Percentiles rank a stretch among this genome's conserved stretches.
These are phyloP conservation scores for Periparus ater DNA, from an alignment of 2,797 vertebrate genomes.

Conservation along the genomic window DNA sequence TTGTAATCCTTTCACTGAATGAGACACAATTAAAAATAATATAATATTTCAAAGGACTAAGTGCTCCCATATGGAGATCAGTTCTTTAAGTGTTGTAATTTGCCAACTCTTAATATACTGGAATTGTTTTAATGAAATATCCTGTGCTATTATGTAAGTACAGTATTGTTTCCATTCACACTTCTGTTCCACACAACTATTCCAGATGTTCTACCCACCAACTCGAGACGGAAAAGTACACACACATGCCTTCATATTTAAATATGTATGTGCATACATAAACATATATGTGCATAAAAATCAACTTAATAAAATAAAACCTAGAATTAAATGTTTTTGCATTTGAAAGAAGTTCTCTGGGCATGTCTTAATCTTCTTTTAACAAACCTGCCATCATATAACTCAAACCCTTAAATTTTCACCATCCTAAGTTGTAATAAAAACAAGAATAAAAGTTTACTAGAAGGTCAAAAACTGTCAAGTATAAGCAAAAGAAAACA, in stretches of 20 bases:
- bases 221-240: neutral
- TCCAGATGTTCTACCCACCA: conserved; percentile 41
- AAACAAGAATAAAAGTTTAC: conserved; percentile 76
- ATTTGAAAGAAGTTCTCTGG: conserved; percentile 57
- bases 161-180: conserved; percentile 40
- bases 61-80: conserved; percentile 54
- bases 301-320: conserved; percentile 61
- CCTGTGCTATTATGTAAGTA: neutral
- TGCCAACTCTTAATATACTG: conserved; percentile 26
- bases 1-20: conserved; percentile 45
- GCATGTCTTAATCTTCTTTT: conserved; percentile 58
- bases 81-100: conserved; percentile 36
- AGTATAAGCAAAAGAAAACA: conserved; percentile 70
- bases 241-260: neutral
- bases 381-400: conserved; percentile 60
- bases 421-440: conserved; percentile 72
- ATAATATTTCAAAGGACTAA: conserved; percentile 58
- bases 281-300: neutral
- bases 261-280: neutral
- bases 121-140: conserved; percentile 39
- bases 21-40: conserved; percentile 56
- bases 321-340: conserved; percentile 35
- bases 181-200: conserved; percentile 20
- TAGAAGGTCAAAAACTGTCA: conserved; percentile 74
- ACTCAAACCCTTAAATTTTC: conserved; percentile 71